These are phyloP conservation scores for Tenthredo livida DNA, from an alignment of 2,888 invertebrate genomes.

Conservation along the genomic window DNA sequence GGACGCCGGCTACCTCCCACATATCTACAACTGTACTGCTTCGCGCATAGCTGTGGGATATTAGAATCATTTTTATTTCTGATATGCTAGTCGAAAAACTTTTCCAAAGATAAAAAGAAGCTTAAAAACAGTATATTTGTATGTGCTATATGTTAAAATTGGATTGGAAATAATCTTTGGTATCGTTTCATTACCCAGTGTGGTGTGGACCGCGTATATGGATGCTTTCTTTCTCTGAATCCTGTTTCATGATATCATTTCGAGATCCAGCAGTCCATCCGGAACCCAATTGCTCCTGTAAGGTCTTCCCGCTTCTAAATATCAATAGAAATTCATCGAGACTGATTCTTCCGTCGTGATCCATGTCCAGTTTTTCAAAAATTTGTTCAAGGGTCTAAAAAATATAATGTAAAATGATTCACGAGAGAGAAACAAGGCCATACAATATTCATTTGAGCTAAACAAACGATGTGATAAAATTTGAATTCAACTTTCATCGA, in stretches of 20 bases:
- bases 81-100: not conserved
- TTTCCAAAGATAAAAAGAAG: not conserved
- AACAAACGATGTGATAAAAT: not conserved
- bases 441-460: not conserved
- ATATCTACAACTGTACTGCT: constrained; percentile 82
- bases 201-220: constrained; percentile 66
- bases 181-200: constrained; percentile 60
- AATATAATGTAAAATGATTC: constrained; percentile 1
- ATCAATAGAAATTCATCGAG: constrained; percentile 84
- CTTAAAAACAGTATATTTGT: not conserved
- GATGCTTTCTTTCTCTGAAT: constrained; percentile 62
- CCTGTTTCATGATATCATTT: constrained; percentile 64
- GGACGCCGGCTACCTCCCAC: constrained; percentile 87
- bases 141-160: not conserved
- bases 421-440: not conserved
- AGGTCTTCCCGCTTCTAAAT: constrained; percentile 79
- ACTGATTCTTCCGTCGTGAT: constrained; percentile 83
- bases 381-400: constrained; percentile 81
- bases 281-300: constrained; percentile 64
- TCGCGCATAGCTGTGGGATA: constrained; percentile 61
- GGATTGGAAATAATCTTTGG: not conserved
- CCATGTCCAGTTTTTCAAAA: constrained; percentile 83
- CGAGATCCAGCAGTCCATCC: constrained; percentile 66
- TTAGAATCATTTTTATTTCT: constrained; percentile 17
- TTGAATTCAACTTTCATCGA: not conserved